A percentile compares a stretch with the other conserved stretches of the same genome.
Evolutionary conservation across 1,140 invertebrate species (phyloP).

Genomic region (Bactericera cockerelli): DNA sequence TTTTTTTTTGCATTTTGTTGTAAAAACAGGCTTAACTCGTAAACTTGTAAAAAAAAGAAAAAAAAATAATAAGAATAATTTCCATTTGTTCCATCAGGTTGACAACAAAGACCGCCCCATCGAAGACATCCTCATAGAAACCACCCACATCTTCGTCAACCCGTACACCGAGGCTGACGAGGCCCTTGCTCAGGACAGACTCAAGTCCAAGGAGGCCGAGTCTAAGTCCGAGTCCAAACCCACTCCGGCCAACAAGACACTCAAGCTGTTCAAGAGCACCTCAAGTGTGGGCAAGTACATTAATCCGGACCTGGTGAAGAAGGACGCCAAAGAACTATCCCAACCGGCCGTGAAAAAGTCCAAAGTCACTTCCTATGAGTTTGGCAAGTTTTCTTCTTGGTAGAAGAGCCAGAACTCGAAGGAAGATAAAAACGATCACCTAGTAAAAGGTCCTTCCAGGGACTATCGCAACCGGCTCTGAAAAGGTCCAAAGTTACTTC

Average conservation of each 20-base stretch:
- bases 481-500: neutral
- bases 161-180: slow-evolving; percentile 89
- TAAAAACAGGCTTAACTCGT: too few species aligned
- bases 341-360: neutral
- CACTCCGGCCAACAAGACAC: slow-evolving; percentile 15
- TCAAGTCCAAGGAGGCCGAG: too few species aligned
- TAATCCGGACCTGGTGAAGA: slow-evolving; percentile 24
- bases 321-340: neutral
- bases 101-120: slow-evolving; percentile 92
- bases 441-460: too few species aligned
- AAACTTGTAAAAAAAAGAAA: too few species aligned
- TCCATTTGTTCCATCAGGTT: slow-evolving; percentile 37
- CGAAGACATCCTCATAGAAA: slow-evolving; percentile 72
- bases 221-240: neutral
- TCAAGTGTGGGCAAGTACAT: slow-evolving; percentile 69
- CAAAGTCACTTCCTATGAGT: neutral
- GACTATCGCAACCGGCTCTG: neutral
- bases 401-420: too few species aligned
- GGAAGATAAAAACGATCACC: too few species aligned
- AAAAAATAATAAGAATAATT: too few species aligned
- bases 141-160: slow-evolving; percentile 75
- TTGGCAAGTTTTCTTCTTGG: neutral
- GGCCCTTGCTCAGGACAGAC: slow-evolving; percentile 36
- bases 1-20: too few species aligned
- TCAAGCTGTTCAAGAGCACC: slow-evolving; percentile 50